Evolutionary conservation across 2,888 invertebrate species (phyloP).

Genomic region (Branchellion lobata): DNA sequence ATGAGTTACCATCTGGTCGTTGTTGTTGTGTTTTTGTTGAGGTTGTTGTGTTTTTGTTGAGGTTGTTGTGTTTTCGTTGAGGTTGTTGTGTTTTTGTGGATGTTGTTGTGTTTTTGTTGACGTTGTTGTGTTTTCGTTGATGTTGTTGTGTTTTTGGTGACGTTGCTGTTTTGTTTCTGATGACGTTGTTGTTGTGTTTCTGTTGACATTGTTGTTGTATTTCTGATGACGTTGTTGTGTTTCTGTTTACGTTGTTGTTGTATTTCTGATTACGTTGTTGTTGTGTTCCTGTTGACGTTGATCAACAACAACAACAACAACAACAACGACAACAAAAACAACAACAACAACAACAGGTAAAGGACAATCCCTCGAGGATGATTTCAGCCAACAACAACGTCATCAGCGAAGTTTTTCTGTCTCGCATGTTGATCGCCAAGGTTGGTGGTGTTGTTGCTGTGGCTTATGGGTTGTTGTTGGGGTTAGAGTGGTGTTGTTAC

Average conservation of each 20-base stretch:
- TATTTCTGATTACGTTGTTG: too few species aligned
- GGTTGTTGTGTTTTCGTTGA: background rate
- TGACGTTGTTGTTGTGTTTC: too few species aligned
- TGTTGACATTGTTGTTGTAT: too few species aligned
- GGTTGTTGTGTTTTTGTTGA: background rate
- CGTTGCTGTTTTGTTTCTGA: too few species aligned
- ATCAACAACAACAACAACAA: background rate
- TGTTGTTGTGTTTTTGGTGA: background rate
- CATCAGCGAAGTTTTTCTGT: constrained; percentile 98
- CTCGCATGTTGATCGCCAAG: constrained; percentile 88
- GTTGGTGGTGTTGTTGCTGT: constrained; percentile 64
- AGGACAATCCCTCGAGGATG: background rate
- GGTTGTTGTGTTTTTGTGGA: too few species aligned
- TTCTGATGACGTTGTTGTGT: background rate
- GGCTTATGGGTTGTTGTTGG: too few species aligned
- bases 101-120: background rate
- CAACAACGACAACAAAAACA: background rate
- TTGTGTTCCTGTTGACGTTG: too few species aligned
- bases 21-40: background rate
- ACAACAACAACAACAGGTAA: background rate
- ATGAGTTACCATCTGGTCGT: constrained; percentile 21
- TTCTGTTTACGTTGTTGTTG: background rate
- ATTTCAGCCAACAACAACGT: constrained; percentile 62
- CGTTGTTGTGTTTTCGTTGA: too few species aligned
- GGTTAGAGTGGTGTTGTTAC: too few species aligned